Percentiles rank a stretch among this genome's conserved stretches.
These are phyloP conservation scores for Geophilus truncorum DNA, from an alignment of 2,888 invertebrate genomes.

Conservation along the genomic window DNA sequence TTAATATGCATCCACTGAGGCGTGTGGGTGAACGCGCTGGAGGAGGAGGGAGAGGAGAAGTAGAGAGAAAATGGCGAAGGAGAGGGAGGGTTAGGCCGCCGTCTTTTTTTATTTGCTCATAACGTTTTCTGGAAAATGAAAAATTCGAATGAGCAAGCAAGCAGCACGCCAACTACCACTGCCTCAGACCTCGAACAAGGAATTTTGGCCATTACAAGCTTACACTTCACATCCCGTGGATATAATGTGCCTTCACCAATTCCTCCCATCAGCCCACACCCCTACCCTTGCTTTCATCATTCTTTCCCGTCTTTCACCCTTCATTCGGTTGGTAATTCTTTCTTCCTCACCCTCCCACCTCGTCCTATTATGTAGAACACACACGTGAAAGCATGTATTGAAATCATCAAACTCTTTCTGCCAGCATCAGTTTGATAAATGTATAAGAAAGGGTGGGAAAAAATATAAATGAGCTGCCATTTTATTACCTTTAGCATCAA, in stretches of 20 bases:
- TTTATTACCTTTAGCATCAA: neutral
- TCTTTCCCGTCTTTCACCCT: conserved; percentile 20
- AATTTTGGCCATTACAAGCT: conserved; percentile 20
- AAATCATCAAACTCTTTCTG: conserved; percentile 9
- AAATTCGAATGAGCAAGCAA: conserved; percentile 20
- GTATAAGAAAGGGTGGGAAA: conserved; percentile 11
- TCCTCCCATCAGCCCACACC: conserved; percentile 20
- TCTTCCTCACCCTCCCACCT: neutral
- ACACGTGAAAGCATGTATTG: conserved; percentile 20
- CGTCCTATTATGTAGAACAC: conserved; percentile 7
- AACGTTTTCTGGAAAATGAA: conserved; percentile 20
- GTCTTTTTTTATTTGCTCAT: conserved; percentile 20
- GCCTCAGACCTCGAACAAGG: conserved; percentile 20
- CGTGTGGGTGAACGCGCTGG: conserved; percentile 12
- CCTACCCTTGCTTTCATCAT: conserved; percentile 7
- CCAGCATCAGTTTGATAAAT: neutral
- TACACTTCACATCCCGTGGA: conserved; percentile 20
- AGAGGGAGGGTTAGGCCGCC: neutral
- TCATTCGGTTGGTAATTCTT: conserved; percentile 16
- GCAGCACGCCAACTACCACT: conserved; percentile 20
- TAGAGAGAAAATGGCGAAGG: neutral
- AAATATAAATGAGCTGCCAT: conserved; percentile 12
- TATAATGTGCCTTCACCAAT: conserved; percentile 20
- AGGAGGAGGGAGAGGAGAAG: neutral
- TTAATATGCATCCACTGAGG: conserved; percentile 20